Base-by-base conservation (phyloP, 2,797 vertebrate genomes). In the Clarias pachynema region DNA sequence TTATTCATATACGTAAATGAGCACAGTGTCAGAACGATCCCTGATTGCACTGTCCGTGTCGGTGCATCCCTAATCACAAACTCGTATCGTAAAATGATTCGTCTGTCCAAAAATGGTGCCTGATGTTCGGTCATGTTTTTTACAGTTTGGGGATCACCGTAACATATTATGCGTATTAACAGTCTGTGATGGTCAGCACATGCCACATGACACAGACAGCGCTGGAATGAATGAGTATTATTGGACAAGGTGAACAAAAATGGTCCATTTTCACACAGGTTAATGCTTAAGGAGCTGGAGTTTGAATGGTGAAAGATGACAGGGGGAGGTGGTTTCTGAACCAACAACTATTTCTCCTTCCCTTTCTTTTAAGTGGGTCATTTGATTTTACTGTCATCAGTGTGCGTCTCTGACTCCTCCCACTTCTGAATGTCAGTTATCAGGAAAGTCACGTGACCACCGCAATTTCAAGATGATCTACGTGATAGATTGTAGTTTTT, bases 201-300 rank as follows among this genome's bases (percentile, higher is more conserved):
- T 37, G 15, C 22, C 24, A 79, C 57, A n/a, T 62, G 77, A 62
- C 77, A 37, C 77, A 79, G 31, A 34, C 75, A 62, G 57, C 57
- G 40, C 56, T 15, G 10, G 5, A 78, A 78, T 60, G 29, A 37
- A 40, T 6, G 40, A 44, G 7, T 37, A n/a, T n/a, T 40, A 20
- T 37, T 24, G 5, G 60, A 56, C 16, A 56, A 26, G 12, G 15
- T 22, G 31, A 69, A 7, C 40, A 16, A 16, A 73, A 49, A 53
- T 22, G 26, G 3, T 15, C 40, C 5, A n/a, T 44, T 72, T 72
- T 72, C 22, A 40, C 49, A n/a, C 53, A 6, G 37, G 4, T 12
- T 44, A n/a, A 20, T 1, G 49, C 44, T 10, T 73, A 24, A 73
- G 37, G 37, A 40, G n/a, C 44, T 4, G 73, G 49, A 56, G 49